These are phyloP conservation scores for Diprion similis DNA, from an alignment of 1,140 invertebrate genomes.

Conservation along the genomic window DNA sequence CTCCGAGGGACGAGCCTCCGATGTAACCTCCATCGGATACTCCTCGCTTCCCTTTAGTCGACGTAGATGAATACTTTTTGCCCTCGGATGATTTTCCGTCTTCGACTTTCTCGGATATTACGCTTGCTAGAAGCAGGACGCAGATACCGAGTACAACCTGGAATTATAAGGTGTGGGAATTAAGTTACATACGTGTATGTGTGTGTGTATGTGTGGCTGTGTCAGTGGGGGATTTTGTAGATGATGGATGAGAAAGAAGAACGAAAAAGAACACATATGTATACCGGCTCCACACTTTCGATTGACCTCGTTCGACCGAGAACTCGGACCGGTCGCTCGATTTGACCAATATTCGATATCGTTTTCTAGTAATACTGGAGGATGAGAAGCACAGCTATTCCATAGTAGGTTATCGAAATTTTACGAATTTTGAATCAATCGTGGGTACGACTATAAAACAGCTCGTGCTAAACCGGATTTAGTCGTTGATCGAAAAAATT, in stretches of 20 bases:
- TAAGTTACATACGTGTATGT: no score
- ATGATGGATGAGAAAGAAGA: no score
- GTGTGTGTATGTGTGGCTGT: no score
- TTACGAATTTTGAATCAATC: not conserved
- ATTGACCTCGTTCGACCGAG: not conserved
- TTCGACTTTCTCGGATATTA: constrained; percentile 31
- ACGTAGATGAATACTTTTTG: not conserved
- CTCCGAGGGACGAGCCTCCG: constrained; percentile 18
- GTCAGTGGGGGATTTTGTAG: no score
- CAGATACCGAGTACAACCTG: constrained; percentile 46
- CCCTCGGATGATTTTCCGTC: constrained; percentile 22
- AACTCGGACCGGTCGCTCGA: not conserved
- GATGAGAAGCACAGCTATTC: not conserved
- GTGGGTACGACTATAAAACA: no score
- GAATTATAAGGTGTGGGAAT: not conserved
- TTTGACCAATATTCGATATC: not conserved
- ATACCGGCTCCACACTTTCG: not conserved
- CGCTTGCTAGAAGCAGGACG: constrained; percentile 34
- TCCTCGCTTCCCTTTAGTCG: constrained; percentile 51
- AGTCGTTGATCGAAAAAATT: constrained; percentile 6
- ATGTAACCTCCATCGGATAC: constrained; percentile 37
- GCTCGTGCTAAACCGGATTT: no score
- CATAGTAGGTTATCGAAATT: not conserved
- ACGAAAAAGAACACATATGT: not conserved
- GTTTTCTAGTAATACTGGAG: not conserved